These are phyloP conservation scores for Agonopterix alstromeriana DNA, from an alignment of 2,888 invertebrate species.

Conservation along the genomic window DNA sequence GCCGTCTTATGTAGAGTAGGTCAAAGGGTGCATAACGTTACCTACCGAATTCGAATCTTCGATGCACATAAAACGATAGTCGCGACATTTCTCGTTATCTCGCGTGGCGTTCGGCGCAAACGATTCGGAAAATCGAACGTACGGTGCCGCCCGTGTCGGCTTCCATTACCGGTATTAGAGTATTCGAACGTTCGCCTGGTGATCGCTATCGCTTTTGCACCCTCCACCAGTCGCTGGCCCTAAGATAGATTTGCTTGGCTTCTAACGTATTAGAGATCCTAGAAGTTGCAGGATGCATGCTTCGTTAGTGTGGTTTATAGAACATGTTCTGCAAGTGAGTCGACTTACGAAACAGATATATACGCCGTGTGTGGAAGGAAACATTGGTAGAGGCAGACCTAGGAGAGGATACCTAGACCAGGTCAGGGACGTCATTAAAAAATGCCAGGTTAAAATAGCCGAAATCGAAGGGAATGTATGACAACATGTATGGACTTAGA, in stretches of 20 bases:
- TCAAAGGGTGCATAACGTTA: constrained; percentile 3
- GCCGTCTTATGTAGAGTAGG: not conserved
- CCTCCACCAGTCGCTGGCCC: not conserved
- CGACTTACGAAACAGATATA: no score
- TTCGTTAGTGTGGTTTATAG: no score
- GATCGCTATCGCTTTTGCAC: constrained; percentile 2
- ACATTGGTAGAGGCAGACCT: no score
- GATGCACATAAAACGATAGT: constrained; percentile 54
- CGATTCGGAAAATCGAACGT: constrained; percentile 70
- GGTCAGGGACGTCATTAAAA: no score
- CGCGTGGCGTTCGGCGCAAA: constrained; percentile 50
- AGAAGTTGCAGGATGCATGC: no score
- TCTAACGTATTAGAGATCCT: not conserved
- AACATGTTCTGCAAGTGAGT: no score
- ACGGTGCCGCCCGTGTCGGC: constrained; percentile 27
- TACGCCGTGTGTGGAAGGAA: no score
- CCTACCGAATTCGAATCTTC: constrained; percentile 19
- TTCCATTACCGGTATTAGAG: constrained; percentile 70
- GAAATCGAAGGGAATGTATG: no score
- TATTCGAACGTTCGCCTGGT: not conserved
- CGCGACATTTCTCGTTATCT: constrained; percentile 62
- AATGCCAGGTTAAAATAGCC: no score
- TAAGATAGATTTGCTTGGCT: not conserved
- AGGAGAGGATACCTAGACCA: no score
- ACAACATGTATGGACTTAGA: no score